These are phyloP conservation scores for Tribolium freemani DNA, from an alignment of 2,888 invertebrate species.

Conservation along the genomic window DNA sequence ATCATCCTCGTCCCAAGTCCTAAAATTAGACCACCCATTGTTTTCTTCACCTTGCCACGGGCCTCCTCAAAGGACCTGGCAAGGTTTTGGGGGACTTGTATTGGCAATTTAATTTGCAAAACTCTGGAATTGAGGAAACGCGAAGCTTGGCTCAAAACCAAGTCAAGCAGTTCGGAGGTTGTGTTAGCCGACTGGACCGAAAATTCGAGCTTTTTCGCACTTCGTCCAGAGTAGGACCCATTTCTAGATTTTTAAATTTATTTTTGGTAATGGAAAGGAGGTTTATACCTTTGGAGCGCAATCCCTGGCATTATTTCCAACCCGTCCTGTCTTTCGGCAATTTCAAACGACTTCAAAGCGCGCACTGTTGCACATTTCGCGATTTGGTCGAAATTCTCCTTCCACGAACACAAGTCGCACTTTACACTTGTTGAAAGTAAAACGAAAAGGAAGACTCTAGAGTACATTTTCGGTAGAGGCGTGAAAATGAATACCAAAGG, in stretches of 20 bases:
- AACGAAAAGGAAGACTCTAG: background rate
- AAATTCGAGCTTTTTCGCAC: background rate
- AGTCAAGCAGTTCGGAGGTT: conserved; percentile 70
- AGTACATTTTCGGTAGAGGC: background rate
- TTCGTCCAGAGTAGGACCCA: background rate
- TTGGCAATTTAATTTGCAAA: conserved; percentile 80
- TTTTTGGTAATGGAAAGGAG: background rate
- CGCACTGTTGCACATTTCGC: conserved; percentile 73
- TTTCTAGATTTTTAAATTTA: background rate
- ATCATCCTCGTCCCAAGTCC: conserved; percentile 81
- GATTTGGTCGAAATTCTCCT: conserved; percentile 39
- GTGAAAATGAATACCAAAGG: background rate
- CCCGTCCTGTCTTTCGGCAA: background rate
- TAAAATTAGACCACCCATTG: conserved; percentile 77
- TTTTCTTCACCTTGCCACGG: conserved; percentile 80
- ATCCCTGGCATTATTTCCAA: conserved; percentile 5
- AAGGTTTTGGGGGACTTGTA: conserved; percentile 74
- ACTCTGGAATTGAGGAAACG: conserved; percentile 75
- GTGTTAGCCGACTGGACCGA: conserved; percentile 62
- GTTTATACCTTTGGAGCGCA: background rate
- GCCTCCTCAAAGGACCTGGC: conserved; percentile 85
- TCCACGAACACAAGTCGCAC: background rate
- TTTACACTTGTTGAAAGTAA: background rate
- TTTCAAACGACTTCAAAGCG: conserved; percentile 56
- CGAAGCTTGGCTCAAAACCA: conserved; percentile 72